Evolutionary conservation across 2,888 invertebrate genomes (phyloP).

Genomic region (Teleiodes luculella): DNA sequence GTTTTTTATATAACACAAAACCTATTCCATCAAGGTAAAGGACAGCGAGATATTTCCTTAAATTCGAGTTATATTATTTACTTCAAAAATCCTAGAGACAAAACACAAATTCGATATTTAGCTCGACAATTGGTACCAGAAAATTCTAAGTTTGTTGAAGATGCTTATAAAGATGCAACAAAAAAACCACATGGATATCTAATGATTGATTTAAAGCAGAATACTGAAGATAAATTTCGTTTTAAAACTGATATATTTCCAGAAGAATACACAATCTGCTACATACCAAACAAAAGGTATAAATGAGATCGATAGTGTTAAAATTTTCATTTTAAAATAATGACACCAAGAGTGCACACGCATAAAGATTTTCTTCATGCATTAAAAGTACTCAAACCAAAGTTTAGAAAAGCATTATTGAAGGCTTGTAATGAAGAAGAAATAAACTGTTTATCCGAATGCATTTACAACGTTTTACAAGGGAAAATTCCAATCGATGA

Average conservation of each 20-base stretch:
- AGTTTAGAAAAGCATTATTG: neutral
- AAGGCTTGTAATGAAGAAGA: neutral
- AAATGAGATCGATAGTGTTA: slow-evolving; percentile 25
- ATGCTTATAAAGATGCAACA: neutral
- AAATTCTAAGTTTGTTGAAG: slow-evolving; percentile 16
- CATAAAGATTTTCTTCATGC: too few species aligned
- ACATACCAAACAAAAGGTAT: slow-evolving; percentile 17
- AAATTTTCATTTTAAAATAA: neutral
- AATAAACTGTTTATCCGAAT: neutral
- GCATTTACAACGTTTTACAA: neutral
- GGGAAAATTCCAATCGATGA: slow-evolving; percentile 11
- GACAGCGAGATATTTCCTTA: slow-evolving; percentile 29
- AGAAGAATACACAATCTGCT: slow-evolving; percentile 9
- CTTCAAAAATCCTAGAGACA: neutral
- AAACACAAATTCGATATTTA: neutral
- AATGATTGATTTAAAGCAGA: neutral
- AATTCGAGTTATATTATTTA: slow-evolving; percentile 26
- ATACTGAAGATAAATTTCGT: slow-evolving; percentile 19
- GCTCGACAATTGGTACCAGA: slow-evolving; percentile 20
- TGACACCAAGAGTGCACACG: neutral
- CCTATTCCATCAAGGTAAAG: slow-evolving; percentile 30
- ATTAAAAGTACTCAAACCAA: too few species aligned
- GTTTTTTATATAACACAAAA: slow-evolving; percentile 34
- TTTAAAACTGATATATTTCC: slow-evolving; percentile 27
- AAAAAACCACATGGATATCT: neutral